Conservation (phyloP, 2,888 invertebrate genomes). For the Patella ulyssiponensis region DNA sequence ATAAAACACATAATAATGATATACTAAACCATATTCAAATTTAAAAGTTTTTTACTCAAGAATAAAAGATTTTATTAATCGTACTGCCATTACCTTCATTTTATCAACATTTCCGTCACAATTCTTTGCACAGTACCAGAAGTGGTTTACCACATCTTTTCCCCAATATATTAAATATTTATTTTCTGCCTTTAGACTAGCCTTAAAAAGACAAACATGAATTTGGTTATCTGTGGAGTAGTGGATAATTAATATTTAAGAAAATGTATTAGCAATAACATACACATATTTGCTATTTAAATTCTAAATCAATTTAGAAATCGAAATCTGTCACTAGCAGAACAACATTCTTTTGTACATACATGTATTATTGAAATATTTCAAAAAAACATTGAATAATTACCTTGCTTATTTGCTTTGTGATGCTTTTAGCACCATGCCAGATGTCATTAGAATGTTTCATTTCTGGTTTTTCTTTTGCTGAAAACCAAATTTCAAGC, state of each 20-base stretch:
- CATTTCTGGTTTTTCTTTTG: neutral
- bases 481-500: neutral
- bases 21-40: too few relatives aligned
- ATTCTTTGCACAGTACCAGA: neutral
- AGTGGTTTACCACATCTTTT: neutral
- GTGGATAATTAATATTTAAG: too few relatives aligned
- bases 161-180: neutral
- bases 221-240: too few relatives aligned
- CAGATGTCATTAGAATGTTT: neutral
- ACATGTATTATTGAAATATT: too few relatives aligned
- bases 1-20: too few relatives aligned
- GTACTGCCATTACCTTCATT: neutral
- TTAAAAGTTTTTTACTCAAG: too few relatives aligned
- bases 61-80: too few relatives aligned
- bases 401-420: neutral
- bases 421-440: neutral
- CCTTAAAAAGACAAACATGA: neutral
- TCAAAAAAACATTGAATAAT: neutral
- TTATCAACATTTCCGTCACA: neutral
- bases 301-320: too few relatives aligned
- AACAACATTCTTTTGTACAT: too few relatives aligned
- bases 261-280: too few relatives aligned
- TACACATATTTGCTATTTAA: too few relatives aligned
- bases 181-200: neutral
- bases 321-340: too few relatives aligned